Conservation (phyloP, 1,140 invertebrate species). For the Eriosoma lanigerum region DNA sequence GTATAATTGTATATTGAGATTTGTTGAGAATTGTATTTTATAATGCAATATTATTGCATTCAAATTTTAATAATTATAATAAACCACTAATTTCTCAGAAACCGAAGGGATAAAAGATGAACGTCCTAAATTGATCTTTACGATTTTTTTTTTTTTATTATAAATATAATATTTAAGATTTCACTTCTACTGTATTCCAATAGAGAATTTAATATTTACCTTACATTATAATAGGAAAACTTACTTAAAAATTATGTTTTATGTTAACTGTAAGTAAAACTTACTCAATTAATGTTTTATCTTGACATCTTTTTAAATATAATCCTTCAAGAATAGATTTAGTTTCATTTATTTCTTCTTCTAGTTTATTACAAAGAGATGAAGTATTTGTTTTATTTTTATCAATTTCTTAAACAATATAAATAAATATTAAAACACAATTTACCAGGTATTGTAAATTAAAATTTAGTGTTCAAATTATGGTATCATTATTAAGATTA, state of each 20-base stretch:
- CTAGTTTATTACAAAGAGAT: not conserved
- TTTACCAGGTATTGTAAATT: not conserved
- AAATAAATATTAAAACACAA: not conserved
- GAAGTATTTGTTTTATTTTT: not conserved
- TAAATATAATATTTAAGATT: too few species aligned
- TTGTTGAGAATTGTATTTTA: too few species aligned
- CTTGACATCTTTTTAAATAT: not conserved
- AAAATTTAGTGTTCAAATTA: not conserved
- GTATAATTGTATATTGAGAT: too few species aligned
- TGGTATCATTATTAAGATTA: too few species aligned
- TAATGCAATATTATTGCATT: too few species aligned
- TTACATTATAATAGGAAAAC: not conserved
- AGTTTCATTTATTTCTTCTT: not conserved
- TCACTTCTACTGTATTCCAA: too few species aligned
- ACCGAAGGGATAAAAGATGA: too few species aligned
- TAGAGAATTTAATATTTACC: too few species aligned
- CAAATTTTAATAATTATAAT: too few species aligned
- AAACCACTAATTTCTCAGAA: too few species aligned
- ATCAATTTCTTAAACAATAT: not conserved
- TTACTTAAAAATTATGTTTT: not conserved
- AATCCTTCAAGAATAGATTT: not conserved
- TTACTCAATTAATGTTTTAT: not conserved
- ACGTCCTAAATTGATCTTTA: too few species aligned
- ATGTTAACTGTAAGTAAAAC: not conserved
- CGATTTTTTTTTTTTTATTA: too few species aligned